These are phyloP conservation scores for Pardosa pseudoannulata DNA, from an alignment of 2,888 invertebrate species.

Conservation along the genomic window DNA sequence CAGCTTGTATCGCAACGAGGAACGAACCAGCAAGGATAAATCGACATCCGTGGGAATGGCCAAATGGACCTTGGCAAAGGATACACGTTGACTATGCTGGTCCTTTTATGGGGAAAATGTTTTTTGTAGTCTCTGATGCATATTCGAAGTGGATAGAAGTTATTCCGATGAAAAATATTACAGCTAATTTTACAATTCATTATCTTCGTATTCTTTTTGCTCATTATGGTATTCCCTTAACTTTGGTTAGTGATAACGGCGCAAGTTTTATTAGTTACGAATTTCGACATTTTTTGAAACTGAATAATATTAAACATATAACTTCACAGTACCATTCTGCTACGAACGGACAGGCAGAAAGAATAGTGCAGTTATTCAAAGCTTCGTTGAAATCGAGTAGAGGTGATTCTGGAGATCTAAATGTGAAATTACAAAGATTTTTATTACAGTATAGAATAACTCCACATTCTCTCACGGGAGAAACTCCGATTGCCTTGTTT, in stretches of 20 bases:
- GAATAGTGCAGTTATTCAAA: conserved; percentile 72
- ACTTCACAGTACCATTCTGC: conserved; percentile 72
- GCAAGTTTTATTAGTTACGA: conserved; percentile 36
- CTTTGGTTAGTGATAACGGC: conserved; percentile 56
- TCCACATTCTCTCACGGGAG: conserved; percentile 52
- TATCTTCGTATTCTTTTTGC: conserved; percentile 36
- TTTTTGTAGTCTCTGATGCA: conserved; percentile 36
- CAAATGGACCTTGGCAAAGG: conserved; percentile 42
- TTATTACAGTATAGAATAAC: conserved; percentile 53
- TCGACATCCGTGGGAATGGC: conserved; percentile 47
- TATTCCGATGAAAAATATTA: conserved; percentile 32
- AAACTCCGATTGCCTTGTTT: conserved; percentile 49
- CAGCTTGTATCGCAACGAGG: conserved; percentile 34
- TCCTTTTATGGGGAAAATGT: conserved; percentile 46
- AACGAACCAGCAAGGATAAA: conserved; percentile 40
- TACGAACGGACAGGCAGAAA: conserved; percentile 75
- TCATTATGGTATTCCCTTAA: conserved; percentile 48
- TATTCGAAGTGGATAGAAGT: conserved; percentile 51
- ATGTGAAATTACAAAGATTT: conserved; percentile 55
- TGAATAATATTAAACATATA: conserved; percentile 72
- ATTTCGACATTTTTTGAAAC: conserved; percentile 44
- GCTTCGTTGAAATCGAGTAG: conserved; percentile 47
- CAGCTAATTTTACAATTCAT: conserved; percentile 33
- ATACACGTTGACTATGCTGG: conserved; percentile 44
- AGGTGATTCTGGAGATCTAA: conserved; percentile 55